These are phyloP conservation scores for Agrochola lota DNA, from an alignment of 2,888 invertebrate genomes.

Conservation along the genomic window DNA sequence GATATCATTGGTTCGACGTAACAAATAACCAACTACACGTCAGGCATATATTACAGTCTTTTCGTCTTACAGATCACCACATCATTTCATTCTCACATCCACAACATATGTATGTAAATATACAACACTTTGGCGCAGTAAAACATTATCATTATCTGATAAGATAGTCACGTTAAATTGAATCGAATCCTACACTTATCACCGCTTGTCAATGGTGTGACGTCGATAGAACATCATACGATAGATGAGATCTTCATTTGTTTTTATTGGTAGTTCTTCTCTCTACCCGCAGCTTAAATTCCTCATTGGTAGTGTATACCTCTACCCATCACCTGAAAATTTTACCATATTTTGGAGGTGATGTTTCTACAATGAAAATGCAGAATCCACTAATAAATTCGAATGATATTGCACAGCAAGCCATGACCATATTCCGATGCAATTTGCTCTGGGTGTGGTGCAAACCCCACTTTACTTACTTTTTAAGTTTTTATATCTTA, in stretches of 20 bases:
- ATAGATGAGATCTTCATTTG: background rate
- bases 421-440: no score
- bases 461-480: background rate
- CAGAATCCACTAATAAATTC: no score
- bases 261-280: background rate
- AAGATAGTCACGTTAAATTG: constrained; percentile 64
- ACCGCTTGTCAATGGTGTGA: constrained; percentile 11
- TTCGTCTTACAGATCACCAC: background rate
- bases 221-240: background rate
- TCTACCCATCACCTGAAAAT: no score
- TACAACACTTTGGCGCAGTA: constrained; percentile 33
- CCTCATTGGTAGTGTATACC: no score
- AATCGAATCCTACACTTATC: constrained; percentile 51
- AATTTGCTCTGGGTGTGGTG: no score
- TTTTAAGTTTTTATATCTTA: background rate
- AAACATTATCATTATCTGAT: constrained; percentile 61
- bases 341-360: no score
- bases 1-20: background rate
- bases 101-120: background rate
- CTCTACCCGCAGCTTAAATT: no score
- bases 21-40: background rate
- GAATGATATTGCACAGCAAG: no score
- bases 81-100: constrained; percentile 26
- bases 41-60: background rate
- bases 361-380: no score